Evolutionary conservation across 2,797 vertebrate genomes (phyloP), one percentile per base, ranked within the genome.

Genomic region (Selene dorsalis): DNA sequence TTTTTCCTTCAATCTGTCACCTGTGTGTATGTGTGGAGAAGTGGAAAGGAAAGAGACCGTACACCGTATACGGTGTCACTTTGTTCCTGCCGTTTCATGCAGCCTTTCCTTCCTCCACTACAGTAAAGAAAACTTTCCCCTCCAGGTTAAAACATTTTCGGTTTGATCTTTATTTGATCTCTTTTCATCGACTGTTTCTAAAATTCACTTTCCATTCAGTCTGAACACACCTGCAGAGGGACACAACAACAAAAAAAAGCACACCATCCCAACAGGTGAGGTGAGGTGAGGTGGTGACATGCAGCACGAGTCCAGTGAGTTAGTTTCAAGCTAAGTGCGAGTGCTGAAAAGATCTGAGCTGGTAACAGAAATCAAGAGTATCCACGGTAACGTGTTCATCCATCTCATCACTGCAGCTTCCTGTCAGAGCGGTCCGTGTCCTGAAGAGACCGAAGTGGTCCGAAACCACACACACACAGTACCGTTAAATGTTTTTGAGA

Each of bases 311-410:
- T 79, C 62, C 68, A 50, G 53, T 18, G 32, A 38, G 45, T 69
- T 4, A 13, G 10, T 69, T 79, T 79, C 62, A 84, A 71, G 58
- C 75, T 65, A 88, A 88, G 84, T 90, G 90, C 79, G 22, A 87
- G 81, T 84, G 89, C 79, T 10, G 57, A 64, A 50, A 57, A 73
- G 9, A 70, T 18, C 6, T 26, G 32, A 68, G 58, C 35, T 13
- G 35, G 18, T 56, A 45, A 0, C 14, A 32, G 6, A 20, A 26
- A 0, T 43, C 70, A 3, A 8, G 4, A 56, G 69, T 47, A 30
- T 58, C 65, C 53, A 11, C 9, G 20, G 59, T 13, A 55, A 75
- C 17, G 7, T 0, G 3, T 45, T 41, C 58, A 0, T 50, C 8
- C 17, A 13, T 26, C 10, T 41, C 39, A 28, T 24, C 56, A 11